phyloP scores from a whole-genome alignment of 2,888 invertebrate genomes.

The Eledona agricola region DNA sequence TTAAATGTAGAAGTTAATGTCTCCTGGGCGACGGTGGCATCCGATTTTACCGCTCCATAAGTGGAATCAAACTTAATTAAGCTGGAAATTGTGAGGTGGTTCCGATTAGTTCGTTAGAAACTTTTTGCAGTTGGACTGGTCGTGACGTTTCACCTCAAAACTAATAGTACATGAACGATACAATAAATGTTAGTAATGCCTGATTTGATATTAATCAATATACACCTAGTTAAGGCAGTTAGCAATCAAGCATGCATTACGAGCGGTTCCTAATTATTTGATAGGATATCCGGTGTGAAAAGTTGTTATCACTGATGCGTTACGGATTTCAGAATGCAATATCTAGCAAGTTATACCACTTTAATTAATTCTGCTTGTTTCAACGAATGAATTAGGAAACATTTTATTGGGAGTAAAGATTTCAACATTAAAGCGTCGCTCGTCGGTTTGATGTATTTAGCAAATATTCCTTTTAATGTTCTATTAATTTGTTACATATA shows the following conservation, averaged over 20 bases:
- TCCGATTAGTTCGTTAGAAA: conserved; percentile 12
- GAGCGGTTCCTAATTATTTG: conserved; percentile 16
- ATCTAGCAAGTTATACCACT: conserved; percentile 14
- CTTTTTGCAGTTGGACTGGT: conserved; percentile 2
- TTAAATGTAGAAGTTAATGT: too few relatives aligned
- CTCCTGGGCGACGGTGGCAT: too few relatives aligned
- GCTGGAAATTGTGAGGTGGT: conserved; percentile 5
- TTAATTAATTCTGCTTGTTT: conserved; percentile 6
- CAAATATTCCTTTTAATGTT: too few relatives aligned
- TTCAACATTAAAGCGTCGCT: too few relatives aligned
- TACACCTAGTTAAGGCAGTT: conserved; percentile 8
- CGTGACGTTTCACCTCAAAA: conserved; percentile 1
- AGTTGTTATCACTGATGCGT: conserved; percentile 24
- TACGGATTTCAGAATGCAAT: conserved; percentile 11
- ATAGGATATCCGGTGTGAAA: conserved; percentile 17
- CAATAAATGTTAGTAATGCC: conserved; percentile 5
- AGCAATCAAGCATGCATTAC: conserved; percentile 23
- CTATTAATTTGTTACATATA: too few relatives aligned
- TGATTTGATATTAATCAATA: conserved; percentile 9
- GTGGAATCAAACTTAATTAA: neutral
- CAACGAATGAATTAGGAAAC: too few relatives aligned
- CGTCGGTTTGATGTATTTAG: too few relatives aligned
- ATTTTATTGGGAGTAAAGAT: too few relatives aligned
- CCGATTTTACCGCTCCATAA: too few relatives aligned
- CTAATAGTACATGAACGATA: conserved; percentile 1